These are phyloP conservation scores for Aelia acuminata DNA, from an alignment of 2,888 invertebrate species.

Conservation along the genomic window DNA sequence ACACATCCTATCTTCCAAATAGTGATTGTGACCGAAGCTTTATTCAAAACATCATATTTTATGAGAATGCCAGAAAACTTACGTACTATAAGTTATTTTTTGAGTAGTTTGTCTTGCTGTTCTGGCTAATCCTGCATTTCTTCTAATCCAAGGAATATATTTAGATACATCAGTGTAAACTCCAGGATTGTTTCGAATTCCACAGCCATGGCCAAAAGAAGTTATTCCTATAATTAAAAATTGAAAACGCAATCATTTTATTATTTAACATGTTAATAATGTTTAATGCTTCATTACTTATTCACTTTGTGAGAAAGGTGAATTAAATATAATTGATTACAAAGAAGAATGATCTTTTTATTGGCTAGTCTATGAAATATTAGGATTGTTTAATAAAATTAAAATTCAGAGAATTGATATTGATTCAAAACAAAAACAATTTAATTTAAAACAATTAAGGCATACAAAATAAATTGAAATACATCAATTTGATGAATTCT, in stretches of 20 bases:
- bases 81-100: background rate
- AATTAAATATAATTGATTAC: too few relatives aligned
- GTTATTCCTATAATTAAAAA: slow-evolving; percentile 62
- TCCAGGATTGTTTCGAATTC: slow-evolving; percentile 60
- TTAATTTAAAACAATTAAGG: too few relatives aligned
- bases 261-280: too few relatives aligned
- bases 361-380: too few relatives aligned
- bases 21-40: background rate
- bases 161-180: slow-evolving; percentile 63
- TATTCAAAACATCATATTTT: background rate
- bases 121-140: slow-evolving; percentile 10
- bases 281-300: too few relatives aligned
- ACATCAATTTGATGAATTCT: too few relatives aligned
- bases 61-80: background rate
- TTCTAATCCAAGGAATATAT: slow-evolving; percentile 56
- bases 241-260: background rate
- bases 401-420: too few relatives aligned
- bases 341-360: too few relatives aligned
- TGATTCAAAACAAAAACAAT: too few relatives aligned
- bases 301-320: too few relatives aligned
- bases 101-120: slow-evolving; percentile 15
- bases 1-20: background rate
- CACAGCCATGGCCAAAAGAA: slow-evolving; percentile 65
- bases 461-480: too few relatives aligned
- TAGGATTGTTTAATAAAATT: too few relatives aligned